These are phyloP conservation scores for Elaphurus davidianus DNA, from an alignment of 2,113 vertebrate species.

Conservation along the genomic window DNA sequence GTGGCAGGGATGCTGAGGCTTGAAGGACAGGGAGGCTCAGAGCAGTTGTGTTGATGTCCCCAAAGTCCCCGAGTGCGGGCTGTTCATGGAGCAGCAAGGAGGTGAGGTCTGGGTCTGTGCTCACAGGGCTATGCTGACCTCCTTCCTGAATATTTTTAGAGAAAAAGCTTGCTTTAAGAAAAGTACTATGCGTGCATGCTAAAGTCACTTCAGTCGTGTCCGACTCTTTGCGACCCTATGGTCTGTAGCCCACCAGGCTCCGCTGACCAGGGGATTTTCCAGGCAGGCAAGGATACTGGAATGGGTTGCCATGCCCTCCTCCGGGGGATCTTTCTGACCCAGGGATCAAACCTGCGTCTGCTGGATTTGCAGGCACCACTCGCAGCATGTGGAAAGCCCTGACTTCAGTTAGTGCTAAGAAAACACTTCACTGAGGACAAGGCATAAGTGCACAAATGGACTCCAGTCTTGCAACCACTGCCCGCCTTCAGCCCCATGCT, in stretches of 20 bases:
- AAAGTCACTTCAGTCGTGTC: not conserved
- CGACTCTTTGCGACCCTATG: accelerated
- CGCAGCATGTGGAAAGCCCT: not conserved
- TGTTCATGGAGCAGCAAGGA: accelerated
- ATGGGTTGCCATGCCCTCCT: not conserved
- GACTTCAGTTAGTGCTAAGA: not conserved
- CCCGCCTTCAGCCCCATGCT: not conserved
- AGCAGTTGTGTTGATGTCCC: accelerated
- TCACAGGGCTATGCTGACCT: not conserved
- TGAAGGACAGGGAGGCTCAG: accelerated
- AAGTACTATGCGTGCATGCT: not conserved
- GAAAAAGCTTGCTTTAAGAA: not conserved
- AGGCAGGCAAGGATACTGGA: not conserved
- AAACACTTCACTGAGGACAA: not conserved
- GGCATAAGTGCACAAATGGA: not conserved
- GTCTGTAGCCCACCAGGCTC: not conserved
- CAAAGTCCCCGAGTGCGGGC: accelerated
- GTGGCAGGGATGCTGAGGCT: accelerated
- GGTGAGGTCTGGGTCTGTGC: not conserved
- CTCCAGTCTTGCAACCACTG: not conserved
- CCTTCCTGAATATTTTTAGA: not conserved
- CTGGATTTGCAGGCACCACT: not conserved
- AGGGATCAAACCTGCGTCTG: not conserved
- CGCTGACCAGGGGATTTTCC: not conserved
- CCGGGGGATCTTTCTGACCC: not conserved